Evolutionary conservation across 2,888 invertebrate species (phyloP), one percentile per base, ranked within the genome.

Genomic region (Drosophila leonis): DNA sequence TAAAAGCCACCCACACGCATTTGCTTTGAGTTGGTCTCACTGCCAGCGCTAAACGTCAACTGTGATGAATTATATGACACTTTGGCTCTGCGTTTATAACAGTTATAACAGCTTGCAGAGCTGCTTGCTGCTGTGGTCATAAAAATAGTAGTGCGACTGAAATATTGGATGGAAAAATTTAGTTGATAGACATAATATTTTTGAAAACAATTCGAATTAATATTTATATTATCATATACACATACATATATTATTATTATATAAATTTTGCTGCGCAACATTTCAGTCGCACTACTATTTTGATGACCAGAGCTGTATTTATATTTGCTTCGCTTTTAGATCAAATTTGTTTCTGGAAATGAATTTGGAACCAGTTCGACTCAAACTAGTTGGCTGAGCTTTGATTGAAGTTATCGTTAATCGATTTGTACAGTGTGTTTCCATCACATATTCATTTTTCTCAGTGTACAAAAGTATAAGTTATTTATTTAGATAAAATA

Each of bases 21-120:
- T 57, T 13, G 59, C n/a, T 37, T 37, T 48, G 37, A 37, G 59
- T 52, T 52, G 52, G 37, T 52, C 52, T 8, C 37, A 10, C 24
- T 35, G 35, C 24, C 20, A 4, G 13, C 20, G 51, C 51, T 13
- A 9, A 31, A 7, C 27, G 20, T 37, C 27, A 15, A 6, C n/a
- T 52, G 37, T 24, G 35, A 9, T 24, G 24, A 37, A 6, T 52
- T 52, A 24, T 52, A 37, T 52, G 33, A 24, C 35, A 52, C 41
- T 41, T 42, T 20, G 7, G 1, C 31, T 5, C 8, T 10, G 13
- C 5, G 52, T 2, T 31, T 42, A 42, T 56, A n/a, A 56, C 56
- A 56, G 42, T 42, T 42, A 10, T 31, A 12, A 20, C 0, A 10
- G 29, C 10, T 33, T 24, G 10, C 37, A 39, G 5, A 29, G 6